phyloP scores from a whole-genome alignment of 2,797 vertebrate species.

The Gorsachius magnificus region DNA sequence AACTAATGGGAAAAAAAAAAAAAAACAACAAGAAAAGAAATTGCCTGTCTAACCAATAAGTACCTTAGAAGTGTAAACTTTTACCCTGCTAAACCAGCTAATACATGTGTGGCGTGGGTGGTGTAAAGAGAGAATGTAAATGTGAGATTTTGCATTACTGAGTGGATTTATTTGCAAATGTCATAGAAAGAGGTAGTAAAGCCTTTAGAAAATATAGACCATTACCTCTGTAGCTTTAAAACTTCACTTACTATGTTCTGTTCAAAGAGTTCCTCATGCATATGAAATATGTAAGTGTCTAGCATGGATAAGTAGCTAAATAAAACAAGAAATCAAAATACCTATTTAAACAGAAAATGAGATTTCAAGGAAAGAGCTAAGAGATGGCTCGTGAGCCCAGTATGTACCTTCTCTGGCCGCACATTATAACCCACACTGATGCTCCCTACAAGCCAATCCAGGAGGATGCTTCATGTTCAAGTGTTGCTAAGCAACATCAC shows the following conservation, averaged over 20 bases:
- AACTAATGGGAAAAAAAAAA: background rate
- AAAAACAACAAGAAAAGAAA: background rate
- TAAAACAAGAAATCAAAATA: background rate
- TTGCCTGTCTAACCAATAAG: background rate
- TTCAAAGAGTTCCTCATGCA: background rate
- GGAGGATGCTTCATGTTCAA: constrained; percentile 26
- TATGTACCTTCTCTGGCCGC: background rate
- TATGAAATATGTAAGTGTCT: background rate
- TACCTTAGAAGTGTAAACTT: background rate
- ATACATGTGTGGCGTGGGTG: background rate
- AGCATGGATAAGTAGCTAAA: background rate
- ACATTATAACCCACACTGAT: background rate
- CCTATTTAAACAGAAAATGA: background rate
- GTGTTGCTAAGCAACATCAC: constrained; percentile 74
- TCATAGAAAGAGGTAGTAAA: background rate
- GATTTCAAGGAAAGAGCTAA: background rate
- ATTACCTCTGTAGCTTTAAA: background rate
- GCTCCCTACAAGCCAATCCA: background rate
- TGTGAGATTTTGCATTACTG: background rate
- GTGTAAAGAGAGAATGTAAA: background rate
- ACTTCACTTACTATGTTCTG: background rate
- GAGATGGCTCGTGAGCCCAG: background rate
- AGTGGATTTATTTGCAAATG: background rate
- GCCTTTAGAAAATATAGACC: background rate
- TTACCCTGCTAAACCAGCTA: background rate